Base-by-base conservation (phyloP, 2,888 invertebrate genomes). In the Euclidia mi region DNA sequence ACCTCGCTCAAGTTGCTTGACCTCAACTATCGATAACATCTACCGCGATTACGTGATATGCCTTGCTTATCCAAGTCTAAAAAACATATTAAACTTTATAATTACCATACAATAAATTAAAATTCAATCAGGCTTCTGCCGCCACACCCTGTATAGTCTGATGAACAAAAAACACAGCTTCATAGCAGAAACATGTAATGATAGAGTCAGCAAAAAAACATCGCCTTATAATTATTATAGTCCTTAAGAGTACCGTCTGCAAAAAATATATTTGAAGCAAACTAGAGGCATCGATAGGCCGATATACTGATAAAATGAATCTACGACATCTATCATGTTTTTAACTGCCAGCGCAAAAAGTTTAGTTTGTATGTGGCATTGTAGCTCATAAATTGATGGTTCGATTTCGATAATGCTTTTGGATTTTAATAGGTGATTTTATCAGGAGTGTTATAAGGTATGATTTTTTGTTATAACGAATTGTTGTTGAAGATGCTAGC, bases 131-230 rank as follows among this genome's bases (percentile, higher is more conserved):
- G 46, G 35, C 46, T 63, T 56, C 55, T 43, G 38, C 45, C 48
- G 43, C 29, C 25, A 52, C 37, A 41, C 52, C 51, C 56, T 65
- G 57, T 59, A 57, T 43, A 34, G 12, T 0, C 11, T 18, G 38
- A 42, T 12, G 38, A 42, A 53, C 42, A 47, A 64, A 67, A 45
- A 42, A 51, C 34, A 50, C 52, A 47, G 37, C 60, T 47, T 49
- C 51, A 28, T 55, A 52, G 55, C 38, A 45, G 55, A 63, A 71
- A 65, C 66, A 51, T 58, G 74, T 73, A 60, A 32, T 57, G 56
- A 73, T 68, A 78, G 49, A 51, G 51, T 65, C 64, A 45, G 60
- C 53, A 78, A 78, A 76, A 75, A 78, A 72, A 48, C 56, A 46
- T 34, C 44, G 3, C 42, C 44, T 46, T 56, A 56, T 73, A 73